These are phyloP conservation scores for Gyps fulvus DNA, from an alignment of 2,113 vertebrate genomes.

Conservation along the genomic window DNA sequence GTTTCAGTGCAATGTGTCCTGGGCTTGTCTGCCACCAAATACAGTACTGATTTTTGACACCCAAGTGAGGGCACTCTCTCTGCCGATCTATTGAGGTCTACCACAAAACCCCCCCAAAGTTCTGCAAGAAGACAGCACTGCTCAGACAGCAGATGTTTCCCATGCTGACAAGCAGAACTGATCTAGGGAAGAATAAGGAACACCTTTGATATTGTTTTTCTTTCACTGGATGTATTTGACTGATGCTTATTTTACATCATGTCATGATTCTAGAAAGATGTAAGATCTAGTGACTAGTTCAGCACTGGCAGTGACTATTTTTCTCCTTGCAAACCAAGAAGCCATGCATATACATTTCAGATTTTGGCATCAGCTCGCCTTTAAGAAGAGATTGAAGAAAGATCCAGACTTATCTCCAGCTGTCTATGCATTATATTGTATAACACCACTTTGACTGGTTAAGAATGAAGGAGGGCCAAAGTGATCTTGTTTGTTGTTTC, in stretches of 20 bases:
- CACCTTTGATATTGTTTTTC: not conserved
- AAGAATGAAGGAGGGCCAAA: not conserved
- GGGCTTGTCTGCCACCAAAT: not conserved
- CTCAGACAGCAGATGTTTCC: not conserved
- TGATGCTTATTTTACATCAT: not conserved
- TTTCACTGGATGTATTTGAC: not conserved
- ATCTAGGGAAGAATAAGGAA: not conserved
- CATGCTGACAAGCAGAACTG: not conserved
- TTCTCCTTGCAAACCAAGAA: not conserved
- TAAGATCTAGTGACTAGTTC: not conserved
- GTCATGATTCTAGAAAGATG: not conserved
- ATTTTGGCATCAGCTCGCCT: not conserved
- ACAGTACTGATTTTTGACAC: not conserved
- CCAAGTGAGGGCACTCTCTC: not conserved
- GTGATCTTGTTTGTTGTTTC: not conserved
- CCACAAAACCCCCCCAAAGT: not conserved
- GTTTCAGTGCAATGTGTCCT: not conserved
- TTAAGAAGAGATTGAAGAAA: not conserved
- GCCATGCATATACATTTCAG: not conserved
- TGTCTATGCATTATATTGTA: not conserved
- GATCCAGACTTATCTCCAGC: not conserved
- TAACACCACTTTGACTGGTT: not conserved
- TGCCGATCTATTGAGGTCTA: not conserved
- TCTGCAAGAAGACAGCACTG: not conserved
- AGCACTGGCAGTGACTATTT: not conserved